Evolutionary conservation across 2,888 invertebrate genomes (phyloP).

Genomic region (Sinelater perroti): DNA sequence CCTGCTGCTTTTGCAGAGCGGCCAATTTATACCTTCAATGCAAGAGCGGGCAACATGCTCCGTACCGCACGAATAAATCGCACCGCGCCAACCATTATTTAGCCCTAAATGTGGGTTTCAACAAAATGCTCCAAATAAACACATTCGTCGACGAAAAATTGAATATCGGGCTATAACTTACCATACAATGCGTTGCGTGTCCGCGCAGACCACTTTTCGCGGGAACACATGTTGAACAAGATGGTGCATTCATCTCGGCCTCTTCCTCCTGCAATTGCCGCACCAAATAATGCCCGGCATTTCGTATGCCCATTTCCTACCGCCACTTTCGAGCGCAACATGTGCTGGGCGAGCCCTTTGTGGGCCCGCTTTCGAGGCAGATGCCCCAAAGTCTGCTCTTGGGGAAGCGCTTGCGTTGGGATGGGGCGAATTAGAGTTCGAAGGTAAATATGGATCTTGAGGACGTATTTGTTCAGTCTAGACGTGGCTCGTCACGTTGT

Average conservation of each 20-base stretch:
- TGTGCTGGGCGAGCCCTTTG: conserved; percentile 11
- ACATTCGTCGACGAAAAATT: conserved; percentile 19
- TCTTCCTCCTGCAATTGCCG: conserved; percentile 14
- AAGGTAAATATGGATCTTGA: too few relatives aligned
- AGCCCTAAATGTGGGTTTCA: conserved; percentile 10
- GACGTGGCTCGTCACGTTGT: too few relatives aligned
- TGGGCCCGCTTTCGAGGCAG: background rate
- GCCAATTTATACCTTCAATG: too few relatives aligned
- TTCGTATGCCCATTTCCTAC: conserved; percentile 9
- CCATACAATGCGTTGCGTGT: conserved; percentile 18
- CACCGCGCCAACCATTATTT: background rate
- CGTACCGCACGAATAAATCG: too few relatives aligned
- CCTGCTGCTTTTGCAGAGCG: too few relatives aligned
- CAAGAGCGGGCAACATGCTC: too few relatives aligned
- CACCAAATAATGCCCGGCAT: conserved; percentile 14
- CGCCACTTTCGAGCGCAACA: background rate
- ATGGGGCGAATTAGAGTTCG: too few relatives aligned
- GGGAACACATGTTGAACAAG: conserved; percentile 19
- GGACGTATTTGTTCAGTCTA: too few relatives aligned
- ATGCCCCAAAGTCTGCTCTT: too few relatives aligned
- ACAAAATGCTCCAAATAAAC: conserved; percentile 14
- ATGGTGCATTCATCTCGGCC: conserved; percentile 17
- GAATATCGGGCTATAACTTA: conserved; percentile 11
- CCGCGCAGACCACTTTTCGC: conserved; percentile 6
- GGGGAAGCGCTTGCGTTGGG: too few relatives aligned